phyloP scores from a whole-genome alignment of 2,888 invertebrate genomes.

The Athalia circularis region DNA sequence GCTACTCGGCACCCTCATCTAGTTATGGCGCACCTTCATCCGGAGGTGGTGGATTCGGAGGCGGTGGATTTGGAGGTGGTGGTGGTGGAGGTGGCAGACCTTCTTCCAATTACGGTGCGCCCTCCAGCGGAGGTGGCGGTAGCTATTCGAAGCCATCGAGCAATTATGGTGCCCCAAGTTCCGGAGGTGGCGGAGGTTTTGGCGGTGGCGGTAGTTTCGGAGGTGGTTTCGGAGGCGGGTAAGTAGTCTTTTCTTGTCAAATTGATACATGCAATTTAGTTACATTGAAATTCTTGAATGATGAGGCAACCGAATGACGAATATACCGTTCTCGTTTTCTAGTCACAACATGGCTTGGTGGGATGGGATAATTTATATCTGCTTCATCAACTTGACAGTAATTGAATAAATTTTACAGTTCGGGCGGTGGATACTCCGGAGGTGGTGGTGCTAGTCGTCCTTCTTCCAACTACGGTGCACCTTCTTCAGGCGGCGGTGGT shows the following conservation, averaged over 20 bases:
- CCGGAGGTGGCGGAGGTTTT: conserved; percentile 64
- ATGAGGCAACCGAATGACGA: too few relatives aligned
- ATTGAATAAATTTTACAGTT: conserved; percentile 6
- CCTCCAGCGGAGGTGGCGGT: conserved; percentile 55
- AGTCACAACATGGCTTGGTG: too few relatives aligned
- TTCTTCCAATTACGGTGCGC: conserved; percentile 64
- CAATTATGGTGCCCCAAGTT: conserved; percentile 72
- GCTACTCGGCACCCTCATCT: conserved; percentile 60
- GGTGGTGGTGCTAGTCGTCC: conserved; percentile 49
- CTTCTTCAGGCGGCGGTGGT: conserved; percentile 55
- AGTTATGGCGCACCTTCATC: conserved; percentile 72
- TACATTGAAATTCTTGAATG: not conserved
- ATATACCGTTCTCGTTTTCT: too few relatives aligned
- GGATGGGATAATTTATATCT: not conserved
- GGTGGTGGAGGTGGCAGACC: conserved; percentile 62
- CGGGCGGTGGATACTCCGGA: conserved; percentile 33
- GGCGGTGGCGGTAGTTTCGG: conserved; percentile 51
- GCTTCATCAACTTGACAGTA: not conserved
- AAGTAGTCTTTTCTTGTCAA: conserved; percentile 43
- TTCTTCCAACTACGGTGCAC: conserved; percentile 57
- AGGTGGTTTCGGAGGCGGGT: conserved; percentile 52
- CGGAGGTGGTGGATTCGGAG: conserved; percentile 73
- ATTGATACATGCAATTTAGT: not conserved
- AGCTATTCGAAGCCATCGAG: conserved; percentile 51
- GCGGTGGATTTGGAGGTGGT: conserved; percentile 57